Base-by-base conservation (phyloP, 2,797 vertebrate species). In the Pangasius sanitwongsei region DNA sequence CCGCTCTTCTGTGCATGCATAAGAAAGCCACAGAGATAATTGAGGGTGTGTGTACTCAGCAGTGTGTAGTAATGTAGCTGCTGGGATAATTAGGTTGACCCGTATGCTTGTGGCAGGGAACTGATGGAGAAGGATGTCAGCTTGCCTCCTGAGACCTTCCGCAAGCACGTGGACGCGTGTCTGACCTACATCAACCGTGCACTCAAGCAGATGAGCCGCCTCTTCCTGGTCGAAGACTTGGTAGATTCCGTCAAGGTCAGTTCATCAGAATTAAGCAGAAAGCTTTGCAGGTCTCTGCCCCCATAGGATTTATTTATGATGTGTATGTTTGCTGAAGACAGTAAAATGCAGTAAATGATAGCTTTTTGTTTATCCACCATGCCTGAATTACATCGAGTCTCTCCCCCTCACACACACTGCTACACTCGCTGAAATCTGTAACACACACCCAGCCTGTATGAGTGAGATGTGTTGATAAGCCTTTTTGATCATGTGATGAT, bases 201-300 rank as follows among this genome's bases (percentile, higher is more conserved):
- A 87, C 96, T 98, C 88, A 98, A 97, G 89, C 94, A 97, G 91
- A 91, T 98, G 92, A 95, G 97, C 89, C 97, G 96, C 86, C 97
- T 99, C 90, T 98, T 99, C 93, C 94, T 99, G 93, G 97, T 99
- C 8, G 97, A 99, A 91, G 98, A 99, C 91, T 95, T 99, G 3
- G 96, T 99, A 86, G 98, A 99, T 94, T 99, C 98, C 78, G 95
- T 99, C 77, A 99, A 98, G 97, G 98, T 98, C 28, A 18, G 69
- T 75, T 89, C 4, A 13, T 63, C 61, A 15, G 61, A 74, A 86
- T 78, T 75, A 55, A 80, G 74, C 50, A 0, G 80, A 37, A 37
- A 8, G 48, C 44, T 67, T 37, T 6, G 20, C 31, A 28, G 48
- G 28, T 83, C 28, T 83, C 41, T 48, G 25, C 9, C 63, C 37